phyloP scores from a whole-genome alignment of 1,140 invertebrate genomes.

The Bemisia tabaci region DNA sequence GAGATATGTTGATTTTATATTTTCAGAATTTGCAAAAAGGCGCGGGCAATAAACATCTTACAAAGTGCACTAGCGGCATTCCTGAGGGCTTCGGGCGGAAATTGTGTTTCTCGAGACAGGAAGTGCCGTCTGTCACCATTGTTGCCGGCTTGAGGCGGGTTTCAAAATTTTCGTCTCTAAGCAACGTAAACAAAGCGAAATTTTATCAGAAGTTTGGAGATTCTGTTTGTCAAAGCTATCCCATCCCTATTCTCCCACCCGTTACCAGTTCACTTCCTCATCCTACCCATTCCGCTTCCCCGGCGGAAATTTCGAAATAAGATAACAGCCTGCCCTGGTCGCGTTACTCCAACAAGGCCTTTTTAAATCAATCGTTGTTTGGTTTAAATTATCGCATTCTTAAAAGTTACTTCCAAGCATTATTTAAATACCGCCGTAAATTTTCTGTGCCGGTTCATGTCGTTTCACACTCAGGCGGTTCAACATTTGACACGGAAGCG shows the following conservation, averaged over 20 bases:
- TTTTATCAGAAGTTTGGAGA: too few species aligned
- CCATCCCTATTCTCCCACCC: too few species aligned
- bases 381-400: background rate
- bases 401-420: background rate
- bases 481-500: background rate
- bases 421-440: background rate
- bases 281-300: too few species aligned
- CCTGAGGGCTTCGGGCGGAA: background rate
- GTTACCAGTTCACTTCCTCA: too few species aligned
- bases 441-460: background rate
- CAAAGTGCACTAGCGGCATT: background rate
- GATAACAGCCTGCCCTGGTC: too few species aligned
- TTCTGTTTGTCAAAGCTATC: too few species aligned
- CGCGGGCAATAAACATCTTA: background rate
- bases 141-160: too few species aligned
- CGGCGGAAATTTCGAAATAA: too few species aligned
- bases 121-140: background rate
- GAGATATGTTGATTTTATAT: background rate
- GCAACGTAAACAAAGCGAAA: too few species aligned
- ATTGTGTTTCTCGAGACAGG: background rate
- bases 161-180: too few species aligned
- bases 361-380: background rate
- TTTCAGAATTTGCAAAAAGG: background rate
- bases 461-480: background rate
- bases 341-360: background rate